Conservation (phyloP, 2,888 invertebrate genomes). For the Cancer borealis region DNA sequence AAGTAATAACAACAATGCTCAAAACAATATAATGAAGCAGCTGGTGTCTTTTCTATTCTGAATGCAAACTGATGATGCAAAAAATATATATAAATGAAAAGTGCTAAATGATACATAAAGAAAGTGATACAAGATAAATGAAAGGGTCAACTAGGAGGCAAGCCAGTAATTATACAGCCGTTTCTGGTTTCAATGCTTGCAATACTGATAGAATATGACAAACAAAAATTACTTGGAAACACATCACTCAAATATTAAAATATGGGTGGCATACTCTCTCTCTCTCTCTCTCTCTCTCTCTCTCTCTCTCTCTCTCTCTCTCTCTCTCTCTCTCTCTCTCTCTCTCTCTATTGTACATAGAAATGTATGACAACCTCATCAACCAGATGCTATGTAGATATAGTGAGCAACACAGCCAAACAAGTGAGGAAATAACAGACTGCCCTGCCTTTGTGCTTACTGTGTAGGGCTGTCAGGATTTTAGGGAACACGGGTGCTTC, state of each 20-base stretch:
- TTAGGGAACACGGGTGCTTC: constrained; percentile 10
- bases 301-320: constrained; percentile 44
- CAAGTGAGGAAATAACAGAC: background rate
- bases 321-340: constrained; percentile 25
- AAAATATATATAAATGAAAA: background rate
- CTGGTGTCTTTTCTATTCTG: constrained; percentile 23
- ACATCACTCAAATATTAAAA: background rate
- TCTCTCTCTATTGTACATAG: background rate
- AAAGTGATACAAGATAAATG: background rate
- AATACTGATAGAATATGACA: constrained; percentile 30
- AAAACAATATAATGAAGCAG: constrained; percentile 41
- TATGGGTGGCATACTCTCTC: background rate
- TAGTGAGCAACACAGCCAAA: constrained; percentile 15
- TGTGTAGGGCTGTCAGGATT: background rate
- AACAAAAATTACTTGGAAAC: background rate
- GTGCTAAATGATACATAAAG: background rate
- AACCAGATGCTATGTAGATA: background rate
- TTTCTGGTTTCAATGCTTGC: background rate
- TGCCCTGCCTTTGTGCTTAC: background rate
- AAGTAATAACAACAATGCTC: constrained; percentile 69
- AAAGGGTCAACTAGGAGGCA: background rate
- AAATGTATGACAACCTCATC: background rate
- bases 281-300: constrained; percentile 26
- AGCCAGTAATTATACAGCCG: background rate
- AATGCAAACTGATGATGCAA: constrained; percentile 16